These are phyloP conservation scores for Aurelia aurita DNA, from an alignment of 30 jellyfish, hydroid and myxozoan species.

Conservation along the genomic window DNA sequence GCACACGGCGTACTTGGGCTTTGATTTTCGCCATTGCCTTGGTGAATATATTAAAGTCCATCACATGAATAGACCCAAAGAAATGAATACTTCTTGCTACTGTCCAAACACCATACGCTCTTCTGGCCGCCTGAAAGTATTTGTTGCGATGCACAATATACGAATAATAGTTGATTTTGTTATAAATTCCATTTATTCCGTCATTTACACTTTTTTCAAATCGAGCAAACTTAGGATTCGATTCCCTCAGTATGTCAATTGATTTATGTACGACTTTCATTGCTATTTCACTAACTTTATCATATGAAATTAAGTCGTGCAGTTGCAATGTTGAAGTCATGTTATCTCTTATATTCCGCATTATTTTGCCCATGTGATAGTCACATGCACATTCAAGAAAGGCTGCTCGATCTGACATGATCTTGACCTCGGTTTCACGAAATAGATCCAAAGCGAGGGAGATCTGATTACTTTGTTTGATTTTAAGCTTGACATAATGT, in stretches of 20 bases:
- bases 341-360: constrained; percentile 64
- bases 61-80: not conserved
- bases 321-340: constrained; percentile 53
- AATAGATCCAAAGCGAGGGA: constrained; percentile 66
- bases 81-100: not conserved
- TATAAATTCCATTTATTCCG: not conserved
- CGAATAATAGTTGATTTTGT: not conserved
- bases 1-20: constrained; percentile 2
- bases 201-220: not conserved
- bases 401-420: constrained; percentile 64
- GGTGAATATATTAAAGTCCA: not conserved
- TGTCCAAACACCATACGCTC: not conserved
- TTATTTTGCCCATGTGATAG: constrained; percentile 46
- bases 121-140: not conserved
- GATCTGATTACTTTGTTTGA: constrained; percentile 56
- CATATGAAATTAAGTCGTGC: constrained; percentile 51
- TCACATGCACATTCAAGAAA: constrained; percentile 70
- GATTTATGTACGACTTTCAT: not conserved
- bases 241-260: not conserved
- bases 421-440: constrained; percentile 59
- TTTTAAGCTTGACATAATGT: constrained; percentile 16
- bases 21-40: not conserved
- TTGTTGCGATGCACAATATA: not conserved
- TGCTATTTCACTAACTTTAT: constrained; percentile 4
- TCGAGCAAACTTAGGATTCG: not conserved